Conservation (phyloP, 2,797 vertebrate genomes). For the Limnodromus scolopaceus region DNA sequence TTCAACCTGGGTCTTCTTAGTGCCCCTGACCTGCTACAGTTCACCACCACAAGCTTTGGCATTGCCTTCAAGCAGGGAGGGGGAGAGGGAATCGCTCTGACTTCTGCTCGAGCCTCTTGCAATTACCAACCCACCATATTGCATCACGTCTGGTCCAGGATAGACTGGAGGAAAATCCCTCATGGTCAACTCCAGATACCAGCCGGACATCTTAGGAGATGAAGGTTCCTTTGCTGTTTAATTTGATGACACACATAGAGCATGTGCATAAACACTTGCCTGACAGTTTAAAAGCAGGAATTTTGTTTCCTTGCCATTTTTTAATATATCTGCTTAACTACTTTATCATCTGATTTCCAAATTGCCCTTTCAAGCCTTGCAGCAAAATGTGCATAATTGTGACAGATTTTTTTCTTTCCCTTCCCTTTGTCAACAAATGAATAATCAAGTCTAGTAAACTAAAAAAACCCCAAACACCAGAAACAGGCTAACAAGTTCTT, state of each 20-base stretch:
- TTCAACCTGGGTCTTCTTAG: accelerated
- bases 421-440: constrained; percentile 37
- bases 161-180: not conserved
- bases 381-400: constrained; percentile 30
- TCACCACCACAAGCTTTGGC: accelerated
- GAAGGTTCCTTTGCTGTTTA: not conserved
- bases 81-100: not conserved
- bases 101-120: not conserved
- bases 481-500: constrained; percentile 33
- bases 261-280: not conserved
- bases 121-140: not conserved
- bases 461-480: not conserved
- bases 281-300: constrained; percentile 4
- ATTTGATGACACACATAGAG: not conserved
- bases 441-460: constrained; percentile 3
- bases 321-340: not conserved
- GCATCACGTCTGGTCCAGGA: not conserved
- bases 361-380: constrained; percentile 34
- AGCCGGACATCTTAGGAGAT: not conserved
- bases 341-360: constrained; percentile 34
- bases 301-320: not conserved
- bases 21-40: not conserved
- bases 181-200: not conserved
- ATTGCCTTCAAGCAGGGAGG: not conserved
- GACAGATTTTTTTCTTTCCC: constrained; percentile 27